Evolutionary conservation across 2,797 vertebrate genomes (phyloP).

Genomic region (Tolypeutes matacus): DNA sequence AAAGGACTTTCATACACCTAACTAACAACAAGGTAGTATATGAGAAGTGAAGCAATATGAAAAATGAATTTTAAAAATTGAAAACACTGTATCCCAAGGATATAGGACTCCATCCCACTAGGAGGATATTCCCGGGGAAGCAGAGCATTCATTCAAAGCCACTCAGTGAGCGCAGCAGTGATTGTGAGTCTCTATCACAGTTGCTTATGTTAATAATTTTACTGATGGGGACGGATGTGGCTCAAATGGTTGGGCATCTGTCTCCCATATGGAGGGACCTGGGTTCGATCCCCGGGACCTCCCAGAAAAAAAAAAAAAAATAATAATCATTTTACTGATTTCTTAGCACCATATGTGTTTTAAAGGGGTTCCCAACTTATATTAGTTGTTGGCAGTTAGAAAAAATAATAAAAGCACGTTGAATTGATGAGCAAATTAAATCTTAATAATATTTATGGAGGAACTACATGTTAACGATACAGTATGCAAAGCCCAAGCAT

Average conservation of each 20-base stretch:
- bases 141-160: background rate
- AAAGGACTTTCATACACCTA: background rate
- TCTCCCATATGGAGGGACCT: too few species aligned
- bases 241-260: too few species aligned
- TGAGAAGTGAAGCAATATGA: background rate
- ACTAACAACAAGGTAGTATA: background rate
- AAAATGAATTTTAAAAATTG: background rate
- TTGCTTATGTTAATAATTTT: background rate
- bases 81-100: background rate
- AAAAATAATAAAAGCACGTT: background rate
- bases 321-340: background rate
- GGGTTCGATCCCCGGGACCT: too few species aligned
- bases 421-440: background rate
- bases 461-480: background rate
- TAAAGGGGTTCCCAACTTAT: background rate
- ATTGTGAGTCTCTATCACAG: background rate
- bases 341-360: constrained; percentile 24
- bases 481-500: background rate
- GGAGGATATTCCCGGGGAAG: background rate
- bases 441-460: background rate
- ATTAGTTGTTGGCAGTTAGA: background rate
- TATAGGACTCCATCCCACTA: background rate
- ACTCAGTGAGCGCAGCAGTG: background rate
- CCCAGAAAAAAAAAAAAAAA: too few species aligned
- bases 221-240: too few species aligned